These are phyloP conservation scores for Brachionus paranguensis DNA, from an alignment of 1,140 invertebrate species.

Conservation along the genomic window DNA sequence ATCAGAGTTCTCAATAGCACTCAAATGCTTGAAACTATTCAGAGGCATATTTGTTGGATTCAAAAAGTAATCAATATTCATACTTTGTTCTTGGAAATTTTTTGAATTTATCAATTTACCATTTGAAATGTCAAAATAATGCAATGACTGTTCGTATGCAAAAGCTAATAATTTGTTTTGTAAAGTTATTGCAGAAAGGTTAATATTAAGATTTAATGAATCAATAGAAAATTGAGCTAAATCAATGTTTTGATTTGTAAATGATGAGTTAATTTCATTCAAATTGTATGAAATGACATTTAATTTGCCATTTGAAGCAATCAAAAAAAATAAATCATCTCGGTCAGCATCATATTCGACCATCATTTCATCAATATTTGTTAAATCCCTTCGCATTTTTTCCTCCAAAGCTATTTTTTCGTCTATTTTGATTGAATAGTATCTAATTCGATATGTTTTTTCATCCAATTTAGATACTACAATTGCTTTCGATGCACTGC, in stretches of 20 bases:
- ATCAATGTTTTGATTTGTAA: neutral
- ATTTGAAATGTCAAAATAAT: neutral
- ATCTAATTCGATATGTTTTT: neutral
- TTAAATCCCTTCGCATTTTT: neutral
- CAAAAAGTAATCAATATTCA: neutral
- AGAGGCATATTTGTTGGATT: neutral
- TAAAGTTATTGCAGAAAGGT: neutral
- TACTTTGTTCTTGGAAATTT: neutral
- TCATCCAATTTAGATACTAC: neutral
- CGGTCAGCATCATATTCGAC: neutral
- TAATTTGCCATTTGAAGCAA: neutral
- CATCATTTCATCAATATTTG: neutral
- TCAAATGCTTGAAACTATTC: neutral
- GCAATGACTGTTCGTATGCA: neutral
- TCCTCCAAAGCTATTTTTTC: neutral
- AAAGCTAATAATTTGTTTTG: neutral
- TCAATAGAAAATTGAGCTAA: neutral
- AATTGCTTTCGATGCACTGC: neutral
- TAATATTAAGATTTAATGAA: neutral
- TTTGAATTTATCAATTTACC: neutral
- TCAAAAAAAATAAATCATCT: neutral
- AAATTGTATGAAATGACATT: neutral
- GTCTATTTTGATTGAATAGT: neutral
- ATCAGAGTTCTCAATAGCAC: neutral
- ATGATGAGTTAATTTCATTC: neutral